phyloP scores from a whole-genome alignment of 2,797 vertebrate genomes.

The Cyprinella venusta region DNA sequence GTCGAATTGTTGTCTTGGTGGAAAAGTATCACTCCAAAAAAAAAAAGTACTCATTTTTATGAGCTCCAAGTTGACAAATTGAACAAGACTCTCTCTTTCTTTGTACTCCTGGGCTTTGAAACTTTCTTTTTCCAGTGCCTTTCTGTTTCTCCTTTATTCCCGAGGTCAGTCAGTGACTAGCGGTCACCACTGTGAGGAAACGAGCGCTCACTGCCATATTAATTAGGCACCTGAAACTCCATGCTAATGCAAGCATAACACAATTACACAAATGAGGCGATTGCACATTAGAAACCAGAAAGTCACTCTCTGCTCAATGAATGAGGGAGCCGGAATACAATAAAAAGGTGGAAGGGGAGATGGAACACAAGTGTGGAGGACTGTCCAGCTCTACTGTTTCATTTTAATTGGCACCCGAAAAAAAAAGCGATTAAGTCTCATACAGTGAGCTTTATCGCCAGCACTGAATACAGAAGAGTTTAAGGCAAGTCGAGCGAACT shows the following conservation, averaged over 20 bases:
- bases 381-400: neutral
- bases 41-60: neutral
- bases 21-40: constrained; percentile 32
- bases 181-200: neutral
- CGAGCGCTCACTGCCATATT: neutral
- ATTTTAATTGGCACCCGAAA: constrained; percentile 54
- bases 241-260: constrained; percentile 58
- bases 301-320: constrained; percentile 38
- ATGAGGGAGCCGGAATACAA: neutral
- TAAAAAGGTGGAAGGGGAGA: constrained; percentile 22
- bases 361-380: constrained; percentile 15
- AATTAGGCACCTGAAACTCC: constrained; percentile 55
- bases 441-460: neutral
- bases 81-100: constrained; percentile 58
- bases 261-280: constrained; percentile 67
- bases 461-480: constrained; percentile 23
- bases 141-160: constrained; percentile 1
- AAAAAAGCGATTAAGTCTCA: constrained; percentile 23
- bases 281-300: constrained; percentile 39
- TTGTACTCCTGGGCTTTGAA: neutral
- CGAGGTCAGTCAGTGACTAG: neutral
- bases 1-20: constrained; percentile 21
- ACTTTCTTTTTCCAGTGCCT: neutral
- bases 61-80: constrained; percentile 63
- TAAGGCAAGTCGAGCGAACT: constrained; percentile 8